These are phyloP conservation scores for Chascanopsetta lugubris DNA, from an alignment of 2,113 vertebrate genomes.

Conservation along the genomic window DNA sequence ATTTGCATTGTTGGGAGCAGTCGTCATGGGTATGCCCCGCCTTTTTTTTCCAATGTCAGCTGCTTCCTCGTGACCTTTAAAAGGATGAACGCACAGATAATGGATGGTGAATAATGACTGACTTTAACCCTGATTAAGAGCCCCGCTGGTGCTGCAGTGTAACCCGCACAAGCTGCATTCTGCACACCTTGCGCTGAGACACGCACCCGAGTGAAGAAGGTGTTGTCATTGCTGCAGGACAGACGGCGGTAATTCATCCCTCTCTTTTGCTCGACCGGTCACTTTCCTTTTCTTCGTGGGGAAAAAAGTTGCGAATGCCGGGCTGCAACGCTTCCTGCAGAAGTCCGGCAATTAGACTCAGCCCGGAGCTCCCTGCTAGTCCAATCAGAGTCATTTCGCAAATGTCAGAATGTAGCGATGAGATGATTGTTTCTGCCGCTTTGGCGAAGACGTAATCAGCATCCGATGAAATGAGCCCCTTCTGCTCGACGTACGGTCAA, in stretches of 20 bases:
- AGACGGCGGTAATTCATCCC: not conserved
- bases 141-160: no score
- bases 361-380: not conserved
- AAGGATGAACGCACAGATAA: no score
- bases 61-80: no score
- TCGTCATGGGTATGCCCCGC: no score
- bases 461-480: constrained; percentile 33
- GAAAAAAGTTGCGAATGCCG: not conserved
- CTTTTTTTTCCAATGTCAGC: no score
- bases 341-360: constrained; percentile 23
- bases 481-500: not conserved
- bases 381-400: constrained; percentile 36
- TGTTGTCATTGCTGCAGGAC: not conserved
- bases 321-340: constrained; percentile 10
- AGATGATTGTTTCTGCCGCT: constrained; percentile 20
- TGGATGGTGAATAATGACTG: no score
- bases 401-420: constrained; percentile 12
- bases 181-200: no score
- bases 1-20: no score
- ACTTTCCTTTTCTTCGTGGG: not conserved
- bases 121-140: no score
- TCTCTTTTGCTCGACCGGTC: not conserved
- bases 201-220: not conserved
- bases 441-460: constrained; percentile 35
- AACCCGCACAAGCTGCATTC: no score